Conservation (phyloP, 2,113 vertebrate genomes). For the Thermophis baileyi region DNA sequence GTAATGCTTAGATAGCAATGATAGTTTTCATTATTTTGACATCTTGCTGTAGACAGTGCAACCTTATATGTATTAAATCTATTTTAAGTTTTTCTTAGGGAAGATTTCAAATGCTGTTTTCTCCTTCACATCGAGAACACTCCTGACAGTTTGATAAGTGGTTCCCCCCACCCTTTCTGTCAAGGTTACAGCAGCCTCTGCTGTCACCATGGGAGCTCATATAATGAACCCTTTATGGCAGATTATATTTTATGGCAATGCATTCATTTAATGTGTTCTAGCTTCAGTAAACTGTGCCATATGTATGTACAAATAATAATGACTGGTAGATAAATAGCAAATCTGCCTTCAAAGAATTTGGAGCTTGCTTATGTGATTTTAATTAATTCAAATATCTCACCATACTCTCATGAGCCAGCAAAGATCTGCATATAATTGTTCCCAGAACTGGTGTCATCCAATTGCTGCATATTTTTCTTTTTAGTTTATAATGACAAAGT, state of each 20-base stretch:
- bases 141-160: constrained; percentile 13
- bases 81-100: constrained; percentile 27
- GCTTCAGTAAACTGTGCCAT: background rate
- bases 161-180: background rate
- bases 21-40: background rate
- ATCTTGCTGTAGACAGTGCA: background rate
- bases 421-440: background rate
- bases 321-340: background rate
- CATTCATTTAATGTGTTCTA: background rate
- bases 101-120: constrained; percentile 30
- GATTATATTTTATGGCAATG: constrained; percentile 29
- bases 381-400: constrained; percentile 1
- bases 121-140: constrained; percentile 14
- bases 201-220: background rate
- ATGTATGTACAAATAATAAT: constrained; percentile 19
- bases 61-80: background rate
- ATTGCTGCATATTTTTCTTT: background rate
- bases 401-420: background rate
- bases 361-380: constrained; percentile 2
- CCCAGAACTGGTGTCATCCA: background rate
- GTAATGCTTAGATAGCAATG: background rate
- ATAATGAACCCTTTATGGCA: constrained; percentile 40
- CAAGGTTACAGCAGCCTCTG: constrained; percentile 22
- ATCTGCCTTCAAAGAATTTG: background rate
- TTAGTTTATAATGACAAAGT: background rate